Evolutionary conservation across 2,113 vertebrate genomes (phyloP).

Genomic region (Ornithorhynchus anatinus): DNA sequence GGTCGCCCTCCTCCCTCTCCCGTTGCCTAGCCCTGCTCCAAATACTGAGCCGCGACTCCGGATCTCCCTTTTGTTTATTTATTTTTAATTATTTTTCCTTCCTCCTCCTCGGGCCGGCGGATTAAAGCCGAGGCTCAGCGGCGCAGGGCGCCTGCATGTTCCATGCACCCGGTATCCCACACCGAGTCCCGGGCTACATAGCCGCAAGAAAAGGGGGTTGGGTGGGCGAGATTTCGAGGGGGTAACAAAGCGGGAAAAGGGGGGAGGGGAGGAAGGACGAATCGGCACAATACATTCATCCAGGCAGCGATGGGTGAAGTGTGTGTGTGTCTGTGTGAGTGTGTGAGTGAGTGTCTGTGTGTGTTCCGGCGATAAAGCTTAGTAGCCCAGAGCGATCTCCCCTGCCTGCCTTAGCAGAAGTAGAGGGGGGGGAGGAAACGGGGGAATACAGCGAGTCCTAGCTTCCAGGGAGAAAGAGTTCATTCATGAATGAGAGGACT

Average conservation of each 20-base stretch:
- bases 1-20: too few species aligned
- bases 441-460: constrained; percentile 30
- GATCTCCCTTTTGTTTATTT: not conserved
- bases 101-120: not conserved
- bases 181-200: not conserved
- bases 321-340: constrained; percentile 22
- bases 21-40: too few species aligned
- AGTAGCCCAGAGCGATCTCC: constrained; percentile 62
- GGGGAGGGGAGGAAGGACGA: constrained; percentile 19
- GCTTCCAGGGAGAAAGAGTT: constrained; percentile 34
- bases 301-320: constrained; percentile 29
- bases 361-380: constrained; percentile 72
- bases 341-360: constrained; percentile 53
- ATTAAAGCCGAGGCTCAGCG: not conserved
- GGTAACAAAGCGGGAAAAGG: not conserved
- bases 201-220: not conserved
- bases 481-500: constrained; percentile 48
- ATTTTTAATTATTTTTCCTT: not conserved
- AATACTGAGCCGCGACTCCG: too few species aligned
- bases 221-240: not conserved
- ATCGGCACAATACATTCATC: not conserved
- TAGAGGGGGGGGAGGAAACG: constrained; percentile 41
- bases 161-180: constrained; percentile 20
- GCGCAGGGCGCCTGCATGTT: constrained; percentile 51
- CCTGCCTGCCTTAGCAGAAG: constrained; percentile 47